Evolutionary conservation across 2,888 invertebrate genomes (phyloP).

Genomic region (Lagria hirta): DNA sequence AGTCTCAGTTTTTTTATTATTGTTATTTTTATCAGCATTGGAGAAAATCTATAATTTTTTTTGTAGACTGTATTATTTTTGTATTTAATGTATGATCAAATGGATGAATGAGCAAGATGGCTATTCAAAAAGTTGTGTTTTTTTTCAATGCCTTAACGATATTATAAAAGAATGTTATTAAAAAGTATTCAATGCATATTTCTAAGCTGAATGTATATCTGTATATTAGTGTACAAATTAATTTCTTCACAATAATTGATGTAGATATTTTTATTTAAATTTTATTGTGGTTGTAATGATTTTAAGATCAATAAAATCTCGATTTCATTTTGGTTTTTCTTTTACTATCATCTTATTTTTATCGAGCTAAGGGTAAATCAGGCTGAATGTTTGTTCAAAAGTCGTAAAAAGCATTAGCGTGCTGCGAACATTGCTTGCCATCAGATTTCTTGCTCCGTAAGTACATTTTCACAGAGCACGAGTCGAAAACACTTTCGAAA

Average conservation of each 20-base stretch:
- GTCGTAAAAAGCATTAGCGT: no score
- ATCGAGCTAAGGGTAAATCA: no score
- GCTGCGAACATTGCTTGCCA: no score
- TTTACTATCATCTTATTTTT: no score
- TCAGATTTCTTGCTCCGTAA: no score
- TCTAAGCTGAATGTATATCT: slow-evolving; percentile 40
- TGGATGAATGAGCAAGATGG: slow-evolving; percentile 19
- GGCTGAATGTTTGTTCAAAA: no score
- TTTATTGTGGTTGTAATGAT: slow-evolving; percentile 15
- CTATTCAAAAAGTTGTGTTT: slow-evolving; percentile 10
- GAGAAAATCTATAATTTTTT: no score
- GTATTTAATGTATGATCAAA: slow-evolving; percentile 24
- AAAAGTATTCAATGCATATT: slow-evolving; percentile 34
- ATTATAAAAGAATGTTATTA: slow-evolving; percentile 36
- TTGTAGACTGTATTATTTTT: slow-evolving; percentile 39
- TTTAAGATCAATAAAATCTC: no score
- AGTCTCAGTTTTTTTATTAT: slow-evolving; percentile 46
- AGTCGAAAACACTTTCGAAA: no score
- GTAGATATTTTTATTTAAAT: slow-evolving; percentile 16
- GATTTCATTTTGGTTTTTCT: no score
- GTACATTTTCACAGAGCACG: no score
- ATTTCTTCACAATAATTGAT: slow-evolving; percentile 41
- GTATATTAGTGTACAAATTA: slow-evolving; percentile 50
- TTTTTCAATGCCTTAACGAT: slow-evolving; percentile 29
- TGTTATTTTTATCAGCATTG: slow-evolving; percentile 7